phyloP scores from a whole-genome alignment of 2,797 vertebrate genomes.

The Anableps anableps region DNA sequence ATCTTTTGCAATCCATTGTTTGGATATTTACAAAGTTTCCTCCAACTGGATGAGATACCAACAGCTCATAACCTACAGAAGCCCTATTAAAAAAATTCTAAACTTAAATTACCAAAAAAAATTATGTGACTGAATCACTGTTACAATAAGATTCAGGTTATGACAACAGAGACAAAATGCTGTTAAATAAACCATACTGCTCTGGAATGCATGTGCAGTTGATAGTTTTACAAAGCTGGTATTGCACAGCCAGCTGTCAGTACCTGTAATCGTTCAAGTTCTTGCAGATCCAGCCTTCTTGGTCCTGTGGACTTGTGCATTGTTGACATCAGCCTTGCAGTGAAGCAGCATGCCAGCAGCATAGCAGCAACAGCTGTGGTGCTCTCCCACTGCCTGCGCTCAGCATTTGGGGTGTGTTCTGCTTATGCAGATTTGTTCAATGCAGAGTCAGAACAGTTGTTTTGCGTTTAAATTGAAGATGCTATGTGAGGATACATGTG shows the following conservation, averaged over 20 bases:
- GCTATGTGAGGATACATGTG: not conserved
- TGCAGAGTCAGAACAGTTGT: not conserved
- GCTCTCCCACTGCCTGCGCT: not conserved
- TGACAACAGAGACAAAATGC: no score
- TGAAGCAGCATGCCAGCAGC: constrained; percentile 12
- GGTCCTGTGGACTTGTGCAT: constrained; percentile 10
- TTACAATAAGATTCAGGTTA: no score
- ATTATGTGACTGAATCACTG: no score
- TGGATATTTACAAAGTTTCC: no score
- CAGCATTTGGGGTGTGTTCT: not conserved
- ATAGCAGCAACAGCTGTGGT: constrained; percentile 11
- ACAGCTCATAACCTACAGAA: no score
- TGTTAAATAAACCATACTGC: not conserved
- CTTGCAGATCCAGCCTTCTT: not conserved
- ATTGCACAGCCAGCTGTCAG: constrained; percentile 9
- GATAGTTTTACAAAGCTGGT: constrained; percentile 10
- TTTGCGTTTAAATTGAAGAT: not conserved
- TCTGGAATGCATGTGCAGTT: not conserved
- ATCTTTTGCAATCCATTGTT: no score
- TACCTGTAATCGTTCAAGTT: constrained; percentile 4
- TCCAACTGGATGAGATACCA: no score
- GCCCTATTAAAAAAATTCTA: no score
- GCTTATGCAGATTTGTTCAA: not conserved
- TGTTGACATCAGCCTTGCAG: constrained; percentile 6
- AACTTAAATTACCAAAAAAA: no score